Conservation (phyloP, 2,888 invertebrate species). For the Leptarthrus brevirostris region DNA sequence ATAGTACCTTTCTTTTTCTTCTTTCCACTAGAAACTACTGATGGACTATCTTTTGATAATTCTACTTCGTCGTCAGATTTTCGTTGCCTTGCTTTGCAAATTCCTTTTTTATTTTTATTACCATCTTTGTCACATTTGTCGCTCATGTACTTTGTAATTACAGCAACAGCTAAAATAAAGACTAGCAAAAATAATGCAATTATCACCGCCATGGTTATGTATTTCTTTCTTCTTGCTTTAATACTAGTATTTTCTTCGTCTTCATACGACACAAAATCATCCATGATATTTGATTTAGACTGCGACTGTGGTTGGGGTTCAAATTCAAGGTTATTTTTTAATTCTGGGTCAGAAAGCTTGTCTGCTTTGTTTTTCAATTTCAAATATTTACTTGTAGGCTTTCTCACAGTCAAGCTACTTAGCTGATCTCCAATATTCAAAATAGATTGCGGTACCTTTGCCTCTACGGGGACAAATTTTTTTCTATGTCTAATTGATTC, state of each 20-base stretch:
- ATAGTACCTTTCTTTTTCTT: neutral
- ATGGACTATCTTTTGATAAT: slow-evolving; percentile 1
- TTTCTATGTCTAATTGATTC: slow-evolving; percentile 57
- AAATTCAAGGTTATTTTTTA: neutral
- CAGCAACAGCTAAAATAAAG: slow-evolving; percentile 49
- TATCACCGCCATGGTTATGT: slow-evolving; percentile 42
- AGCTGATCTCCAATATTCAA: neutral
- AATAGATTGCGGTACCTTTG: neutral
- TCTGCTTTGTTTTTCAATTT: slow-evolving; percentile 17
- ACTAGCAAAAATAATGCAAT: slow-evolving; percentile 40
- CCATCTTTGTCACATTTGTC: neutral
- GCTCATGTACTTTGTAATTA: slow-evolving; percentile 49
- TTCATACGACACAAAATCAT: slow-evolving; percentile 29
- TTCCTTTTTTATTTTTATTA: slow-evolving; percentile 17
- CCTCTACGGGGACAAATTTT: slow-evolving; percentile 6
- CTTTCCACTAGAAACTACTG: neutral
- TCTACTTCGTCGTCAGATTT: neutral
- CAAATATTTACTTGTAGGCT: neutral
- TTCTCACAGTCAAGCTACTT: neutral
- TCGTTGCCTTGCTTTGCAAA: neutral
- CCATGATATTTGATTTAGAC: neutral
- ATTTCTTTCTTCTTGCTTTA: slow-evolving; percentile 34
- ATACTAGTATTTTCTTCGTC: slow-evolving; percentile 28
- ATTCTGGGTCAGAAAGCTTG: neutral
- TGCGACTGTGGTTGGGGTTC: neutral